Percentiles rank a stretch among this genome's conserved stretches.
Evolutionary conservation across 2,113 vertebrate species (phyloP).

Genomic region (Lophura nycthemera): DNA sequence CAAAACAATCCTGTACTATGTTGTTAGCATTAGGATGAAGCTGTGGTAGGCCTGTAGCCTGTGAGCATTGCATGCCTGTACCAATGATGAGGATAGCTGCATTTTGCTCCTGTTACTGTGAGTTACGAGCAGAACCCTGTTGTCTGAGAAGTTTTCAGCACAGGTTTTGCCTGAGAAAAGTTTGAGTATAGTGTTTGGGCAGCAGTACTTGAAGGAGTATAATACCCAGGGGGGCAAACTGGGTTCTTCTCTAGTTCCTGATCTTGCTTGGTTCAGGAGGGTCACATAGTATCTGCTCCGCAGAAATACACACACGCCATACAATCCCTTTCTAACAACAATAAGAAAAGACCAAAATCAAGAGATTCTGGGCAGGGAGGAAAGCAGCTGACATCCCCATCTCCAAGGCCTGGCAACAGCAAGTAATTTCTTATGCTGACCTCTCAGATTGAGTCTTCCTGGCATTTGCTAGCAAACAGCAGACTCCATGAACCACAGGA

Average conservation of each 20-base stretch:
- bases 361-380: neutral
- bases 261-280: neutral
- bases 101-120: constrained; percentile 15
- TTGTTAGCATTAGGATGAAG: neutral
- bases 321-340: neutral
- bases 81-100: constrained; percentile 13
- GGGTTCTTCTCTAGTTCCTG: neutral
- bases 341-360: neutral
- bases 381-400: neutral
- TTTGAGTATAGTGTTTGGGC: neutral
- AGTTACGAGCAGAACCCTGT: neutral
- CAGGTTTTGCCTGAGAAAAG: neutral
- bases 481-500: neutral
- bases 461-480: neutral
- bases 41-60: neutral
- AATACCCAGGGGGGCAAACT: neutral
- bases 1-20: neutral
- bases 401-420: neutral
- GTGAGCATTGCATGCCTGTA: accelerated
- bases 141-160: neutral
- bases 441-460: neutral
- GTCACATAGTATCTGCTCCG: neutral
- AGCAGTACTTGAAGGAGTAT: neutral
- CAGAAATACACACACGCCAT: neutral
- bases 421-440: neutral